Evolutionary conservation across 2,888 invertebrate species (phyloP).

Genomic region (Adela reaumurella): DNA sequence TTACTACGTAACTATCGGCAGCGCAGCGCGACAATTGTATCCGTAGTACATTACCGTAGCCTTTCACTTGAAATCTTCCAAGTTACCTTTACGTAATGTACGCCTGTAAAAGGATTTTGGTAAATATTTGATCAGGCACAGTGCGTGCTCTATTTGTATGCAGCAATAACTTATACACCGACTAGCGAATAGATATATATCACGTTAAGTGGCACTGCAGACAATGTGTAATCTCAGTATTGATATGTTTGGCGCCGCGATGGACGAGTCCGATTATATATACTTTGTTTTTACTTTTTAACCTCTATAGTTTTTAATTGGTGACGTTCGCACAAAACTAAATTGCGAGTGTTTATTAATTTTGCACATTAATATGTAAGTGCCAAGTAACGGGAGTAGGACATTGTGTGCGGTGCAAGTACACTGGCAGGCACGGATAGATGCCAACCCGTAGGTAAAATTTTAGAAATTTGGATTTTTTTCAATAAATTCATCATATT

Average conservation of each 20-base stretch:
- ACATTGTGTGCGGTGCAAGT: neutral
- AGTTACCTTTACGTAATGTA: conserved; percentile 51
- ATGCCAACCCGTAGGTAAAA: too few relatives aligned
- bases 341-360: neutral
- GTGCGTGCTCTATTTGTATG: conserved; percentile 55
- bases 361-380: neutral
- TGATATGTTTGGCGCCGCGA: too few relatives aligned
- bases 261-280: too few relatives aligned
- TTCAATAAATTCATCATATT: too few relatives aligned
- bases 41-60: conserved; percentile 57
- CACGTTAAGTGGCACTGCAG: conserved; percentile 34
- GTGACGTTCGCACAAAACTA: neutral
- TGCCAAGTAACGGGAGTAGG: neutral
- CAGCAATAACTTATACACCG: conserved; percentile 51
- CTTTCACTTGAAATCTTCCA: conserved; percentile 51
- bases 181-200: conserved; percentile 34
- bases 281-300: too few relatives aligned
- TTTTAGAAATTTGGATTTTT: too few relatives aligned
- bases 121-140: conserved; percentile 53
- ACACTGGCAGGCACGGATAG: too few relatives aligned
- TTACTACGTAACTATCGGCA: conserved; percentile 46
- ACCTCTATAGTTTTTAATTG: neutral
- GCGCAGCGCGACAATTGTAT: conserved; percentile 56
- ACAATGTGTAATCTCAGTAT: conserved; percentile 8
- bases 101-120: conserved; percentile 25